These are phyloP conservation scores for Aphelenchoides avenae DNA, from an alignment of 1,140 invertebrate genomes.

Conservation along the genomic window DNA sequence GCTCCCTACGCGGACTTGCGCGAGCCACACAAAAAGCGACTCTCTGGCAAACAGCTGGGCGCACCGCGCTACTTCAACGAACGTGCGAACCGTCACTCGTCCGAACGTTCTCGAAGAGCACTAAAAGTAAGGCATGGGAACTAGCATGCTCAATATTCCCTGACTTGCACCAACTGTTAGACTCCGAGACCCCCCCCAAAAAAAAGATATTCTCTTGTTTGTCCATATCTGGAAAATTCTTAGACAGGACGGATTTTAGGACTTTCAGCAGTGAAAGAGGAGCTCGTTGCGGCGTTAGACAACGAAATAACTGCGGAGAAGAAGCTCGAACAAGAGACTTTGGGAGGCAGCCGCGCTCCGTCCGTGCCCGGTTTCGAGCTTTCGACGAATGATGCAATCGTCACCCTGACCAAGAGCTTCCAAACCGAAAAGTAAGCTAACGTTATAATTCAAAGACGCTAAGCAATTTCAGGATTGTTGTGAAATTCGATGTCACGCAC, in stretches of 20 bases:
- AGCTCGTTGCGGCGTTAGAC: conserved; percentile 45
- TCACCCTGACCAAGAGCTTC: conserved; percentile 52
- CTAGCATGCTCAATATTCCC: no score
- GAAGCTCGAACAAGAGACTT: conserved; percentile 47
- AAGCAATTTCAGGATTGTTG: conserved; percentile 46
- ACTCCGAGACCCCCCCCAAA: no score
- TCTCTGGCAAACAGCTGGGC: no score
- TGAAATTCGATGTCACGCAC: conserved; percentile 58
- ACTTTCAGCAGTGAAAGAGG: conserved; percentile 33
- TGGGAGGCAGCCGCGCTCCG: conserved; percentile 47
- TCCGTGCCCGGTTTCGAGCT: conserved; percentile 50
- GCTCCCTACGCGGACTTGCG: no score
- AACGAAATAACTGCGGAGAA: conserved; percentile 57
- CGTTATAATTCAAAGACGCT: background rate
- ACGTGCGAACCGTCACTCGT: no score
- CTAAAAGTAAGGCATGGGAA: no score
- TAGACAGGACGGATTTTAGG: background rate
- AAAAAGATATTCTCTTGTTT: background rate
- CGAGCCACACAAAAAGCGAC: no score
- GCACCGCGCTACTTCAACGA: no score
- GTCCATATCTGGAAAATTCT: background rate
- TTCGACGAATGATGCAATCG: conserved; percentile 54
- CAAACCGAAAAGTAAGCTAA: conserved; percentile 45
- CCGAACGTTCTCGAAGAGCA: no score
- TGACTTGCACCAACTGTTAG: no score